Conservation (phyloP, 2,797 vertebrate genomes). For the Lagodon rhomboides region DNA sequence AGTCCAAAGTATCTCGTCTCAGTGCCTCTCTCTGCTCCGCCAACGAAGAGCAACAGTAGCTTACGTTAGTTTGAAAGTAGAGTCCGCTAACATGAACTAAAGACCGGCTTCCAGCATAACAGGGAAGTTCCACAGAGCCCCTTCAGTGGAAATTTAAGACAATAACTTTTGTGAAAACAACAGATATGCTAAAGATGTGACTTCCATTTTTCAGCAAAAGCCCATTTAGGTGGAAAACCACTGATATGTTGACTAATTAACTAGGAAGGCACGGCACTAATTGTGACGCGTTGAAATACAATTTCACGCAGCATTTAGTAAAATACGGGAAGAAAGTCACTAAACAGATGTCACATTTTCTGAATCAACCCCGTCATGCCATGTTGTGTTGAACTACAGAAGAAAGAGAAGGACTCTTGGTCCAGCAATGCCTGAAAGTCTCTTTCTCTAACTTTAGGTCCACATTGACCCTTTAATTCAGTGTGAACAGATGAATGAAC, state of each 20-base stretch:
- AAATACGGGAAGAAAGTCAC: neutral
- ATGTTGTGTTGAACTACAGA: neutral
- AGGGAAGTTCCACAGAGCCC: no score
- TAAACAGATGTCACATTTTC: neutral
- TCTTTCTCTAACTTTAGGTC: neutral
- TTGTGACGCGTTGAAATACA: neutral
- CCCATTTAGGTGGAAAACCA: neutral
- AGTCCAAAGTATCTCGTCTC: no score
- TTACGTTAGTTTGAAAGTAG: no score
- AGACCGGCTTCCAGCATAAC: no score
- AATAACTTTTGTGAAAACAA: neutral
- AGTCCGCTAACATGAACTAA: no score
- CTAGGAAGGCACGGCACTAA: neutral
- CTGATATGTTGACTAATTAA: neutral
- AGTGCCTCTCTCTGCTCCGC: no score
- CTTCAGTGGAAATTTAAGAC: no score
- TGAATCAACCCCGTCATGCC: neutral
- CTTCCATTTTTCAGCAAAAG: neutral
- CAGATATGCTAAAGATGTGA: no score
- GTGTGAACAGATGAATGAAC: slow-evolving; percentile 14
- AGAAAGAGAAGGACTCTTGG: neutral
- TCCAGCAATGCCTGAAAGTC: neutral
- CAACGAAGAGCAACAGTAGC: no score
- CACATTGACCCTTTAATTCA: neutral
- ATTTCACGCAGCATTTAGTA: neutral